Evolutionary conservation across 1,140 invertebrate species (phyloP).

Genomic region (Apis dorsata): DNA sequence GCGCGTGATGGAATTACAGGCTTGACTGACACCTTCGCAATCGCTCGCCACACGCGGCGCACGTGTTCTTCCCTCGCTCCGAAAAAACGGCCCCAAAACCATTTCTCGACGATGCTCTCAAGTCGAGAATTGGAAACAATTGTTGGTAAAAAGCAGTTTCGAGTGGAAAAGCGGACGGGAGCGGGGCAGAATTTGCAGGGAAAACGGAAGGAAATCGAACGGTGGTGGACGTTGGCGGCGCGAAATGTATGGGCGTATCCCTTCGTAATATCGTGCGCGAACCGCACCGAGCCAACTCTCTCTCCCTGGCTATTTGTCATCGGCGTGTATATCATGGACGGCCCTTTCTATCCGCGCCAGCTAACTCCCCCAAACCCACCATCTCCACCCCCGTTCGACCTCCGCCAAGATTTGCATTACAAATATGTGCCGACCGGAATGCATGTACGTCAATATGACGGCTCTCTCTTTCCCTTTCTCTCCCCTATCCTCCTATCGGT

Average conservation of each 20-base stretch:
- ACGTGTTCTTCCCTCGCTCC: too few relatives aligned
- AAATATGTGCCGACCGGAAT: constrained; percentile 68
- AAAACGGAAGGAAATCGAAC: constrained; percentile 70
- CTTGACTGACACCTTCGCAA: constrained; percentile 26
- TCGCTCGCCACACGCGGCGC: too few relatives aligned
- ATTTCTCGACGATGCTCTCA: not conserved
- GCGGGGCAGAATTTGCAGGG: constrained; percentile 53
- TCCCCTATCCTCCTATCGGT: not conserved
- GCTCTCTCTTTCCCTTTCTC: constrained; percentile 40
- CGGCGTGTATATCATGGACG: constrained; percentile 66
- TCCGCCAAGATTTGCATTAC: constrained; percentile 74
- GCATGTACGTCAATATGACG: constrained; percentile 72
- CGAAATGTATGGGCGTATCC: constrained; percentile 68
- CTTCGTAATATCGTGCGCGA: constrained; percentile 66
- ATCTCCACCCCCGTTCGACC: constrained; percentile 49
- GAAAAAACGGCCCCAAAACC: too few relatives aligned
- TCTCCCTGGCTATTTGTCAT: constrained; percentile 71
- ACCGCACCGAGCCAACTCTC: constrained; percentile 59
- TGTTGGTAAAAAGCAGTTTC: not conserved
- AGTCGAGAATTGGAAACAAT: constrained; percentile 29
- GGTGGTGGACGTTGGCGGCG: constrained; percentile 57
- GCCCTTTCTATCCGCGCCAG: constrained; percentile 61
- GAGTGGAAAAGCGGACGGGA: not conserved
- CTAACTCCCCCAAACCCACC: constrained; percentile 36
- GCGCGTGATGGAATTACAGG: constrained; percentile 45